Conservation (phyloP, 1,140 invertebrate species). For the Danaus melanippus region DNA sequence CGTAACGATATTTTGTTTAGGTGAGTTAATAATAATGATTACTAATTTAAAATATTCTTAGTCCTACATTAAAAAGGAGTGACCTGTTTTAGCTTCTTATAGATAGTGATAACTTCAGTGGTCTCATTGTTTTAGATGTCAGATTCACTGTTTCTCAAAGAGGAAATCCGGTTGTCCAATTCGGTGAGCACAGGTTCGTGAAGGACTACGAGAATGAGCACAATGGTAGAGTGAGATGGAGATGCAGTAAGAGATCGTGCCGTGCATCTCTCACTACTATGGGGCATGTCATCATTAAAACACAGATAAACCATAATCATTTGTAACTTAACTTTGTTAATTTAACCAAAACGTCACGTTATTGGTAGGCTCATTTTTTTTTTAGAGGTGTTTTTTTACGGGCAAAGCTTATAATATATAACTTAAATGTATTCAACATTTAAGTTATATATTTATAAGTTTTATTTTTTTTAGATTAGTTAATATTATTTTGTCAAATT, state of each 20-base stretch:
- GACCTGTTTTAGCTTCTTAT: no score
- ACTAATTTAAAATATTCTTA: no score
- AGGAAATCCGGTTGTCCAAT: conserved; percentile 11
- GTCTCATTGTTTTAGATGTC: conserved; percentile 3
- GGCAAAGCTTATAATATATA: no score
- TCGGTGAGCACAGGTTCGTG: conserved; percentile 14
- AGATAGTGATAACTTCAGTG: no score
- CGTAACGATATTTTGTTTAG: no score
- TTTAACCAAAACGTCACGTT: not conserved
- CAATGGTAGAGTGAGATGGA: conserved; percentile 22
- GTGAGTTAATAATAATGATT: no score
- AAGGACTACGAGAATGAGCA: conserved; percentile 20
- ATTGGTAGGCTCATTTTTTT: not conserved
- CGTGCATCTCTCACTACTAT: conserved; percentile 20
- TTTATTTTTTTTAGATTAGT: no score
- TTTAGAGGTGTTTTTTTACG: no score
- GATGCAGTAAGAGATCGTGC: conserved; percentile 20
- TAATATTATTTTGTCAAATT: no score
- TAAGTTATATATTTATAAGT: no score
- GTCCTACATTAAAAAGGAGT: no score
- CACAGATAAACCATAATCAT: conserved; percentile 15
- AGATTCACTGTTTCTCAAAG: conserved; percentile 12
- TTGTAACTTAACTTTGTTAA: not conserved
- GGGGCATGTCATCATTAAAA: conserved; percentile 13
- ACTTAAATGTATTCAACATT: no score